Conservation (phyloP, 2,797 vertebrate species). For the Centropyge bicolor region DNA sequence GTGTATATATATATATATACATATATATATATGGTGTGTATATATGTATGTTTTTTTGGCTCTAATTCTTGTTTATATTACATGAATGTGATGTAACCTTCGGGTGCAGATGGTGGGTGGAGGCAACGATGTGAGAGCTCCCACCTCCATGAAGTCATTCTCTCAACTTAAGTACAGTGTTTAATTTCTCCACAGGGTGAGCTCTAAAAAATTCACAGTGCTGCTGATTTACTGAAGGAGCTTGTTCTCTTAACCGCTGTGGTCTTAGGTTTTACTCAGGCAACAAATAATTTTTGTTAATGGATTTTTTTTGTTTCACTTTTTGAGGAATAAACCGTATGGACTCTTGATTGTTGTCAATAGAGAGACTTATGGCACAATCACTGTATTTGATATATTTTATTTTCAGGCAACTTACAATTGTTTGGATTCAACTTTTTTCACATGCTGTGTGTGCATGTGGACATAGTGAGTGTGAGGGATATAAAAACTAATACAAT, state of each 20-base stretch:
- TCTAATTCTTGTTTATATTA: constrained; percentile 15
- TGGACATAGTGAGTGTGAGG: neutral
- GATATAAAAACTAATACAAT: neutral
- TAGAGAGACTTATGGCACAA: neutral
- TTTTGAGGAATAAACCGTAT: neutral
- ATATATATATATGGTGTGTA: no score
- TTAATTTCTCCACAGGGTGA: constrained; percentile 17
- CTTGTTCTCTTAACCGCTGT: neutral
- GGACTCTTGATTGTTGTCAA: neutral
- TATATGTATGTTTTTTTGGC: neutral
- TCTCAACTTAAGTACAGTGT: constrained; percentile 18
- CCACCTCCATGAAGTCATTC: constrained; percentile 32
- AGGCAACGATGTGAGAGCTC: constrained; percentile 42
- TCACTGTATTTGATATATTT: neutral
- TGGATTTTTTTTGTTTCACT: neutral
- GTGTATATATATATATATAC: no score
- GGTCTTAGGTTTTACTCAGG: neutral
- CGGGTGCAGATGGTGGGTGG: constrained; percentile 30
- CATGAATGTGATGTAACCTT: constrained; percentile 30
- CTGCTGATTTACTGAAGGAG: neutral
- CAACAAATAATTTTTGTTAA: neutral
- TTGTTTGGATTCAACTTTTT: neutral
- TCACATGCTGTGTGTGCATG: neutral
- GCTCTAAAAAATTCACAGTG: neutral
- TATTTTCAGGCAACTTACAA: neutral